Conservation (phyloP, 2,797 vertebrate genomes). For the Enoplosus armatus region DNA sequence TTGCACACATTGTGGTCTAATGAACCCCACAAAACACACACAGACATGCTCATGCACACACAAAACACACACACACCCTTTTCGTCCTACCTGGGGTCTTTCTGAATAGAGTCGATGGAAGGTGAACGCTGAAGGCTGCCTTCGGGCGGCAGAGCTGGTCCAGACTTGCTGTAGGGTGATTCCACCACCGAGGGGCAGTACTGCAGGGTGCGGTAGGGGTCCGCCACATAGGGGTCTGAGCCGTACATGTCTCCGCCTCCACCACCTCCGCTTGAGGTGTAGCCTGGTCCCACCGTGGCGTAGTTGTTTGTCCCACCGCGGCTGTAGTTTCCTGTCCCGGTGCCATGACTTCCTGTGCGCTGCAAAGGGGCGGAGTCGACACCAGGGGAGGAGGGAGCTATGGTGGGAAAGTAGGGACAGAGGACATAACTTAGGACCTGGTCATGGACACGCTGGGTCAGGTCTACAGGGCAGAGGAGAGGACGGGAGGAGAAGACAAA, state of each 20-base stretch:
- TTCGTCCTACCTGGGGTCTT: constrained; percentile 96
- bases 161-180: constrained; percentile 99
- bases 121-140: constrained; percentile 97
- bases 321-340: constrained; percentile 91
- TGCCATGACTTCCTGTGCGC: constrained; percentile 95
- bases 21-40: neutral
- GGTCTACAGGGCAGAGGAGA: constrained; percentile 87
- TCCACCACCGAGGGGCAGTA: constrained; percentile 99
- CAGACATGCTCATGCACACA: constrained; percentile 20
- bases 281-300: constrained; percentile 88
- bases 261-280: constrained; percentile 72
- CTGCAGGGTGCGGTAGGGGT: constrained; percentile 98
- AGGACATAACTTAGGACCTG: constrained; percentile 98
- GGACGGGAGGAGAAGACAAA: neutral
- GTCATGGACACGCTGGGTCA: constrained; percentile 93
- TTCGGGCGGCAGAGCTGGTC: constrained; percentile 96
- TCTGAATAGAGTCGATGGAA: constrained; percentile 99
- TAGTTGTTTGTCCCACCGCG: constrained; percentile 92
- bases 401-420: constrained; percentile 97
- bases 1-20: neutral
- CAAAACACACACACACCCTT: constrained; percentile 12
- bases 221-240: constrained; percentile 84
- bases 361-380: constrained; percentile 99
- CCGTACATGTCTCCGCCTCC: constrained; percentile 77
- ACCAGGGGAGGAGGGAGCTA: constrained; percentile 99